Percentiles rank a stretch among this genome's conserved stretches.
These are phyloP conservation scores for Coracias cyanogaster DNA, from an alignment of 2,797 vertebrate species.

Conservation along the genomic window DNA sequence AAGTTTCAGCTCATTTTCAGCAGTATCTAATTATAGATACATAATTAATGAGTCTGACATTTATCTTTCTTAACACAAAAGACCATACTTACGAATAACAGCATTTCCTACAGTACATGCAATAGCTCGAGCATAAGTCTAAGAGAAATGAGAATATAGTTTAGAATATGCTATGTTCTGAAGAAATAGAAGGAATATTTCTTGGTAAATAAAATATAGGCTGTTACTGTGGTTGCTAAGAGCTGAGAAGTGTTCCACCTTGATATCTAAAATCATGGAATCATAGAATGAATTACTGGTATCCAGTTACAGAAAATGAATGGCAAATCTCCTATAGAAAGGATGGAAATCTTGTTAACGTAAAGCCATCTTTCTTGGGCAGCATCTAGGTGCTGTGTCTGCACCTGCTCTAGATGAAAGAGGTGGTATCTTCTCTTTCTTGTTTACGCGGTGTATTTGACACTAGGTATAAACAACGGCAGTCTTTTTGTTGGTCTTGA, in stretches of 20 bases:
- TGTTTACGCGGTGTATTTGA: neutral
- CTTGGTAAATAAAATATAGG: neutral
- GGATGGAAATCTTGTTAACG: neutral
- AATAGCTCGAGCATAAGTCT: neutral
- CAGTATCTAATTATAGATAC: constrained; percentile 69
- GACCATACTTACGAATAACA: constrained; percentile 43
- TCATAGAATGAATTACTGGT: neutral
- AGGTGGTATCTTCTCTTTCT: neutral
- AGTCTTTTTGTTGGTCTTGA: neutral
- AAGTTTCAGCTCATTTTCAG: constrained; percentile 69
- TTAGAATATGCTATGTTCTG: neutral
- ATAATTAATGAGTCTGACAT: constrained; percentile 73
- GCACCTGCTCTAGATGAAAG: neutral
- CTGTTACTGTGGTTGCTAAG: neutral
- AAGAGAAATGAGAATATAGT: neutral
- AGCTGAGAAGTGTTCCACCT: neutral
- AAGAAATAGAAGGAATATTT: neutral
- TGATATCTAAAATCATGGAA: neutral
- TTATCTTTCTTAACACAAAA: constrained; percentile 72
- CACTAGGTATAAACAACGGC: neutral
- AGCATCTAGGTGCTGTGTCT: neutral
- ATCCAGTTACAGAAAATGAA: neutral
- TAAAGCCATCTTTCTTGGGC: neutral
- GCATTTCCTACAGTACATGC: neutral
- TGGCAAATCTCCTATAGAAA: neutral